Base-by-base conservation (phyloP, 2,888 invertebrate species). In the Hypolimnas misippus region DNA sequence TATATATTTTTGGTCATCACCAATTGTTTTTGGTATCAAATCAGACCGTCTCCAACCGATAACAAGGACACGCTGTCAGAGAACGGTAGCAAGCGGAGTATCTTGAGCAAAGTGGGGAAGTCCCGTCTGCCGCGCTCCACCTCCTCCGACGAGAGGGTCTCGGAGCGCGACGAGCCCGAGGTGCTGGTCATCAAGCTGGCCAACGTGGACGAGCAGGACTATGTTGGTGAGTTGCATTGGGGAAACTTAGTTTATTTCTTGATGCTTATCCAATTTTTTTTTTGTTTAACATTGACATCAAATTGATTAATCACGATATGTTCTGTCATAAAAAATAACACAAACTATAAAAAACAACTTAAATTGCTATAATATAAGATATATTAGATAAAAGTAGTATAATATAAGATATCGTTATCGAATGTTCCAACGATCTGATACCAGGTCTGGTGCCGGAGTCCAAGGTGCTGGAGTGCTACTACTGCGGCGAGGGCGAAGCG, bases 361-460 rank as follows among this genome's bases (percentile, higher is more conserved):
- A n/a, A n/a, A n/a, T n/a, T n/a, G n/a, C n/a, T n/a, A n/a, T n/a
- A n/a, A n/a, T n/a, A n/a, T n/a, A n/a, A n/a, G n/a, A n/a, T n/a
- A n/a, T n/a, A n/a, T n/a, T n/a, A n/a, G n/a, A n/a, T n/a, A n/a
- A n/a, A n/a, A n/a, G n/a, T n/a, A n/a, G n/a, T n/a, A n/a, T n/a
- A n/a, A n/a, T n/a, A n/a, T n/a, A n/a, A n/a, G n/a, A n/a, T n/a
- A n/a, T n/a, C n/a, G n/a, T n/a, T n/a, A n/a, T n/a, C n/a, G n/a
- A n/a, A n/a, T n/a, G n/a, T n/a, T n/a, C n/a, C n/a, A n/a, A n/a
- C n/a, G n/a, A n/a, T n/a, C n/a, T n/a, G n/a, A n/a, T n/a, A n/a
- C n/a, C n/a, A n/a, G 94, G 94, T 46, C 73, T 94, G 29, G 83
- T 93, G 0, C 91, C 94, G 0, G 94, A 94, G 74, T 92, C 93